Conservation (phyloP, 2,113 vertebrate species). For the Salvelinus alpinus region DNA sequence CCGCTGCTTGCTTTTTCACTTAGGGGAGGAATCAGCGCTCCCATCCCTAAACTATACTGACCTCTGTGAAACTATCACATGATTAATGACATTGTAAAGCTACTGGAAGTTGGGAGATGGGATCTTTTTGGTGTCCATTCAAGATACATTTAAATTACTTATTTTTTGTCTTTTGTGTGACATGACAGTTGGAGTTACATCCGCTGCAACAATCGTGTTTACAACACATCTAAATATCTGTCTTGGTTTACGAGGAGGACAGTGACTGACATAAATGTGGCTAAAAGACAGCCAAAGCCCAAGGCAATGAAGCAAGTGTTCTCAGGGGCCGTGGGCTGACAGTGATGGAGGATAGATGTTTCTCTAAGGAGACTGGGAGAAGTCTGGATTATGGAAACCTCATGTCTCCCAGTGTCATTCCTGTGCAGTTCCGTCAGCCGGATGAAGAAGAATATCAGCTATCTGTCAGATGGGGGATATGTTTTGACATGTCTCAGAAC, state of each 20-base stretch:
- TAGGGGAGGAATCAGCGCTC: slow-evolving; percentile 65
- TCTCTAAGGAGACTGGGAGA: slow-evolving; percentile 65
- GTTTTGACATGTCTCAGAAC: slow-evolving; percentile 53
- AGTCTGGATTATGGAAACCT: slow-evolving; percentile 66
- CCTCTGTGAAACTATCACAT: slow-evolving; percentile 65
- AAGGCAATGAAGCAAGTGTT: slow-evolving; percentile 55
- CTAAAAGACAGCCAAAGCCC: slow-evolving; percentile 38
- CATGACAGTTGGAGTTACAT: slow-evolving; percentile 5
- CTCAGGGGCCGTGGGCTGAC: slow-evolving; percentile 63
- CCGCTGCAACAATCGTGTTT: slow-evolving; percentile 41
- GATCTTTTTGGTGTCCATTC: slow-evolving; percentile 60
- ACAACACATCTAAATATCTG: slow-evolving; percentile 59
- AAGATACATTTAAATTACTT: slow-evolving; percentile 47
- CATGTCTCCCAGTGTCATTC: slow-evolving; percentile 62
- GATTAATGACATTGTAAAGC: slow-evolving; percentile 73
- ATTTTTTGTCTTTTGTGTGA: slow-evolving; percentile 19
- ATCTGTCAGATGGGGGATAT: slow-evolving; percentile 58
- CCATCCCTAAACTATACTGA: slow-evolving; percentile 63
- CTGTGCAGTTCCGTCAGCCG: slow-evolving; percentile 60
- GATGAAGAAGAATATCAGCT: slow-evolving; percentile 66
- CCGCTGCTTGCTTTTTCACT: slow-evolving; percentile 76
- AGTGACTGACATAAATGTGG: slow-evolving; percentile 56
- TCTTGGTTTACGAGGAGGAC: slow-evolving; percentile 70
- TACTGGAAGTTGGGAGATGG: slow-evolving; percentile 65
- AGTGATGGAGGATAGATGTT: slow-evolving; percentile 74